Percentiles rank a stretch among this genome's conserved stretches.
phyloP scores from a whole-genome alignment of 2,113 vertebrate species.

The Turdus rufiventris region DNA sequence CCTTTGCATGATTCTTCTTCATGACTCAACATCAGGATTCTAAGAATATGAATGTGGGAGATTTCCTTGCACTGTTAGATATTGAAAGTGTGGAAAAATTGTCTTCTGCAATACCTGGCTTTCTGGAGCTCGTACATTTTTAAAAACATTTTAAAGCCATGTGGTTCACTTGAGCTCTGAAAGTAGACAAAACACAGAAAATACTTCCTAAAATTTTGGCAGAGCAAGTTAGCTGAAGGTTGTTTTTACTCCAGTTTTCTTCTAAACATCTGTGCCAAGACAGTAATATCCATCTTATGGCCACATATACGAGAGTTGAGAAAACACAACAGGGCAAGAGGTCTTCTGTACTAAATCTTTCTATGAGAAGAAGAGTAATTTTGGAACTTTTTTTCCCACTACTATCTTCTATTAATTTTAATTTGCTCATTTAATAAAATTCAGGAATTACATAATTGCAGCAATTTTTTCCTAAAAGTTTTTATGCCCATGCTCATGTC shows the following conservation, averaged over 20 bases:
- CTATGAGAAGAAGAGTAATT: not conserved
- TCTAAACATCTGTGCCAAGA: not conserved
- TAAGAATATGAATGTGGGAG: not conserved
- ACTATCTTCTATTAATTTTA: not conserved
- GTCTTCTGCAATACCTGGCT: not conserved
- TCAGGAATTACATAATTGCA: not conserved
- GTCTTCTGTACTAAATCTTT: not conserved
- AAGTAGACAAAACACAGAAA: conserved; percentile 12
- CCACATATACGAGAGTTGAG: not conserved
- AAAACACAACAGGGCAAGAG: not conserved
- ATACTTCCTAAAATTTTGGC: not conserved
- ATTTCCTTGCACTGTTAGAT: not conserved
- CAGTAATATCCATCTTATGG: not conserved
- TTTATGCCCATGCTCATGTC: not conserved
- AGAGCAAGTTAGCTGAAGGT: not conserved
- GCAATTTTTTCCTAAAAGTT: not conserved
- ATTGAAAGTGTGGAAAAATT: not conserved
- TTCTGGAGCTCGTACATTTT: not conserved
- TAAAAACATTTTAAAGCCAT: conserved; percentile 16
- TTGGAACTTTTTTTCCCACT: not conserved
- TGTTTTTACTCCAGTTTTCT: not conserved
- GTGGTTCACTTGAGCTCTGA: conserved; percentile 10
- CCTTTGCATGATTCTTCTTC: not conserved
- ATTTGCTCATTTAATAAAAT: not conserved
- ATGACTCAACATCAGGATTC: not conserved